Conservation (phyloP, 2,797 vertebrate species). For the Aphelocoma californica region DNA sequence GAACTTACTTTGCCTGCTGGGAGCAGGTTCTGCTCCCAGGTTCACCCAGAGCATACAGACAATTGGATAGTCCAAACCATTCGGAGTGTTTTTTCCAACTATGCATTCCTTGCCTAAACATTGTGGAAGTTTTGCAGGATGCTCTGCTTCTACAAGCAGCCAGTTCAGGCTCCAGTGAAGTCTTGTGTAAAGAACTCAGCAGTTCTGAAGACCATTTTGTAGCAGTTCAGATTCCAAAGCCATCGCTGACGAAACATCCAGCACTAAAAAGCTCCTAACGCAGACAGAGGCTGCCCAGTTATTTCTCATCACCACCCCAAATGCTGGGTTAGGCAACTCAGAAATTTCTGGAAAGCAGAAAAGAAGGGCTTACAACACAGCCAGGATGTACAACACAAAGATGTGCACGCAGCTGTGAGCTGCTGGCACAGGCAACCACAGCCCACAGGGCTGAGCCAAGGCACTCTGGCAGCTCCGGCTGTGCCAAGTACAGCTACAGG, state of each 20-base stretch:
- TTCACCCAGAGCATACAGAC: neutral
- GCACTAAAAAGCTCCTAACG: neutral
- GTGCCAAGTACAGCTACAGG: neutral
- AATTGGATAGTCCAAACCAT: neutral
- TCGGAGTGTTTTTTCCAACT: neutral
- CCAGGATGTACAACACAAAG: neutral
- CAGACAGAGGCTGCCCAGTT: neutral
- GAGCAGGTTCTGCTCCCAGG: neutral
- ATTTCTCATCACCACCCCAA: neutral
- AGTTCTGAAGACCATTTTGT: neutral
- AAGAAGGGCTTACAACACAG: neutral
- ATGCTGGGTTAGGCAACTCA: neutral
- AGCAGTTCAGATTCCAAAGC: neutral
- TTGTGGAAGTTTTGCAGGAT: neutral
- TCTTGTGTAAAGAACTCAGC: neutral
- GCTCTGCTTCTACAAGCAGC: neutral
- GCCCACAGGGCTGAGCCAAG: rapidly evolving
- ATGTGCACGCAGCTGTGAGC: rapidly evolving
- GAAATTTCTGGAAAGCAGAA: neutral
- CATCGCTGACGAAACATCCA: neutral
- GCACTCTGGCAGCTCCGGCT: neutral
- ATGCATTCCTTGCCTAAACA: neutral
- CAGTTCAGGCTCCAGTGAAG: neutral
- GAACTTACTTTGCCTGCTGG: neutral
- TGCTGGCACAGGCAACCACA: neutral